Evolutionary conservation across 2,888 invertebrate genomes (phyloP), one percentile per base, ranked within the genome.

Genomic region (Theodoxus fluviatilis): DNA sequence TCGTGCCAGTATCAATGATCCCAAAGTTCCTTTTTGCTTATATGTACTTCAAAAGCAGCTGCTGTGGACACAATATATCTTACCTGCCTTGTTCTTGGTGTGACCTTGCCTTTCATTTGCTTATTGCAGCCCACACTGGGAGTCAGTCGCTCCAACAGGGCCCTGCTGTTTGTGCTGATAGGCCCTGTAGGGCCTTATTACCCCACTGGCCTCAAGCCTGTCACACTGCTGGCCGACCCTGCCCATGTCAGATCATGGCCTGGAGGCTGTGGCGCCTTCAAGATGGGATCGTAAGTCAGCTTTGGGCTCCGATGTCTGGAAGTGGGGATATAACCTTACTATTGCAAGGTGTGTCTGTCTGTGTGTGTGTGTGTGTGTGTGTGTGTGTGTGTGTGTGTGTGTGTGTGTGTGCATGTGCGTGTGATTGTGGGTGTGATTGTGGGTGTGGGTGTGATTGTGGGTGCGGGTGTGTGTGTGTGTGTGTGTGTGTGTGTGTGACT

Each of bases 131-230:
- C 96, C 28, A 93, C 95, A 0, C 90, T 99, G 75, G 98, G 98
- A 69, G 95, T 99, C 64, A 92, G 92, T 70, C 90, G 92, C 43
- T 93, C 96, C 0, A 92, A 93, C 73, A 92, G 93, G n/a, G 96
- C 97, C 3, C 90, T 96, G 68, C 90, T 99, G 40, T 99, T 93
- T 88, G 93, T 95, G 37, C 93, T 99, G 76, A 90, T 95, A 73
- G 94, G 95, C 78, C 98, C 99, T 0, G 97, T 97, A 33, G 96
- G 97, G 71, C 91, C 93, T 6, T 98, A 99, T 88, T 99, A 95
- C 88, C 92, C 92, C 80, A 90, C 91, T 0, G 89, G 89, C 31
- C 88, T 91, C 71, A 88, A 89, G 78, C 94, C 94, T 0, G 92
- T 99, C 1, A 93, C 94, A 0, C 90, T 99, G 73, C 90, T 94